Evolutionary conservation across 2,113 vertebrate species (phyloP).

Genomic region (Chamaea fasciata): DNA sequence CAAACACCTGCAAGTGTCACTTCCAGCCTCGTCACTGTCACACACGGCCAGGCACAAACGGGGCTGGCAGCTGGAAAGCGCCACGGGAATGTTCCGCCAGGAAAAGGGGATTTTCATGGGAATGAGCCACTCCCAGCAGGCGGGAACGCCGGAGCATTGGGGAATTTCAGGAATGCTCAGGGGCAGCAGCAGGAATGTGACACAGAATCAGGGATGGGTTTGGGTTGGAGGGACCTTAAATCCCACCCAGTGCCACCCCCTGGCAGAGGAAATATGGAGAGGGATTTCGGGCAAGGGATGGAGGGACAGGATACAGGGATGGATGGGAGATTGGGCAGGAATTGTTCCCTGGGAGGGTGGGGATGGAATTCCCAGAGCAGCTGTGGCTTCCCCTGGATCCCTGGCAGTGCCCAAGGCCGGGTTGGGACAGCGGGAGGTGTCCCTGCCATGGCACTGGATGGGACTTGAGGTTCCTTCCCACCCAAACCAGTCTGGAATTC

Average conservation of each 20-base stretch:
- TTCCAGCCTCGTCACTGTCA: background rate
- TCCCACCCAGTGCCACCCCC: background rate
- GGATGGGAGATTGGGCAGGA: background rate
- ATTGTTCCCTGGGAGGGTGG: background rate
- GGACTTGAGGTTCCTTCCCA: accelerated
- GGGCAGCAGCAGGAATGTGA: background rate
- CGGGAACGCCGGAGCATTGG: background rate
- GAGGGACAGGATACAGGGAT: background rate
- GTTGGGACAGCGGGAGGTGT: background rate
- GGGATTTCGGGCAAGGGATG: too few species aligned
- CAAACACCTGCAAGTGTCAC: background rate
- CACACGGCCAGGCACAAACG: background rate
- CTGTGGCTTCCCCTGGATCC: background rate
- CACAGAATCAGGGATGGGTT: too few species aligned
- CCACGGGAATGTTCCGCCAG: background rate
- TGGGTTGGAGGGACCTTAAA: background rate
- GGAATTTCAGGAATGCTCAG: background rate
- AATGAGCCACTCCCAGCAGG: background rate
- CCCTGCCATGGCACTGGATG: background rate
- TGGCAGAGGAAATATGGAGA: background rate
- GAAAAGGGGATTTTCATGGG: accelerated
- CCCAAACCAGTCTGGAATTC: background rate
- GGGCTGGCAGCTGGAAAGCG: background rate
- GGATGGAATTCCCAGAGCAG: background rate
- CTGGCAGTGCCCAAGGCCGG: background rate